Evolutionary conservation across 2,888 invertebrate species (phyloP), one percentile per base, ranked within the genome.

Genomic region (Drosophila peninsularis): DNA sequence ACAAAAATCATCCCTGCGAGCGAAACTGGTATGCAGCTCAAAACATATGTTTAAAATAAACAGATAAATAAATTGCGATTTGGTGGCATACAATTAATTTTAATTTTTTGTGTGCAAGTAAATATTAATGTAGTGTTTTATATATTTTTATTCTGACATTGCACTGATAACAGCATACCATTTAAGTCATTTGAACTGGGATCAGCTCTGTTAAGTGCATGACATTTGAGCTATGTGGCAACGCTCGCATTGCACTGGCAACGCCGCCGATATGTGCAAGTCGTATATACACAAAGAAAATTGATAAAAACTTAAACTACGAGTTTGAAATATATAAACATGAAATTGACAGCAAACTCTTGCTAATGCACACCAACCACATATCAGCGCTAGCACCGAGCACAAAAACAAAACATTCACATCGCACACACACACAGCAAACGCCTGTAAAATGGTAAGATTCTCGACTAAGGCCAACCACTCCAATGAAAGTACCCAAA

Each of bases 241-340:
- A 72, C 77, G 50, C 75, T 62, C 17, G 21, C 30, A 71, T 62
- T 75, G 78, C 75, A 75, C 77, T 77, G 75, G 75, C 78, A 76
- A 74, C 78, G 50, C 78, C 49, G 80, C 64, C 76, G 80, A 80
- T 65, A 76, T 77, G 77, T 80, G 78, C 78, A 77, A 77, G 67
- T 79, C 75, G 83, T 75, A 71, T 83, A 86, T 81, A 82, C 88
- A 83, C 88, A 83, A 83, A 83, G 88, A 86, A 88, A 78, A 78
- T 80, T 79, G 71, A 67, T 77, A 67, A 75, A 71, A 54, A 21
- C 37, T 1, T 13, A 6, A 47, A 47, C 17, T 13, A 47, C 1
- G 21, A 27, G 64, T 66, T 63, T 74, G 44, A 74, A 78, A 65
- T 76, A 50, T 58, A 82, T 30, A 77, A 78, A 30, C 80, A 88